These are phyloP conservation scores for Nibea albiflora DNA, from an alignment of 2,113 vertebrate genomes.

Conservation along the genomic window DNA sequence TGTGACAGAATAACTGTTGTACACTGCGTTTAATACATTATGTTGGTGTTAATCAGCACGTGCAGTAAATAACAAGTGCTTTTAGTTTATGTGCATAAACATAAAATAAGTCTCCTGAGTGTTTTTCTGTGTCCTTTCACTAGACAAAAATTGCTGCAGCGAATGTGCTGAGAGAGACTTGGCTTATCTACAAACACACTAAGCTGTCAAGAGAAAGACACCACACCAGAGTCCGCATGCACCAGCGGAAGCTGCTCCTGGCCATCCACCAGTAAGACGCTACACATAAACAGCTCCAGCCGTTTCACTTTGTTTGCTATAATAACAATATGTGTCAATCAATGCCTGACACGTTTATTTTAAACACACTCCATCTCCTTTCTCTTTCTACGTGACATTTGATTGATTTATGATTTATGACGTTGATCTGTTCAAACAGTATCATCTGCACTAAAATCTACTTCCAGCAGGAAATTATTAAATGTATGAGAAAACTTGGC, in stretches of 20 bases:
- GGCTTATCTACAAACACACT: conserved; percentile 98
- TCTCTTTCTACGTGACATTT: too few relatives aligned
- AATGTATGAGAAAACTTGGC: neutral
- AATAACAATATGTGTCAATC: neutral
- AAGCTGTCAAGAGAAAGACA: conserved; percentile 93
- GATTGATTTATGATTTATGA: neutral
- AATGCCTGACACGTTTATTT: neutral
- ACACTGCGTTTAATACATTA: neutral
- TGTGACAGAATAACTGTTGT: neutral
- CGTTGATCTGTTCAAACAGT: neutral
- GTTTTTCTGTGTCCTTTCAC: conserved; percentile 44
- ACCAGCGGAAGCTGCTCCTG: conserved; percentile 98
- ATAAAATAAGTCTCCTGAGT: conserved; percentile 29
- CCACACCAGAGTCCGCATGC: conserved; percentile 92
- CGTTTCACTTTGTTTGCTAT: neutral
- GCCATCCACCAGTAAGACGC: conserved; percentile 96
- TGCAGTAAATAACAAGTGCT: conserved; percentile 32
- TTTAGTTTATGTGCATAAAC: conserved; percentile 33
- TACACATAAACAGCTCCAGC: neutral
- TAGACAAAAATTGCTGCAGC: conserved; percentile 97
- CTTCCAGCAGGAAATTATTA: neutral
- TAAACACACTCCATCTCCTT: too few relatives aligned
- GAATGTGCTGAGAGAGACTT: conserved; percentile 98
- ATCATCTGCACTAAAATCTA: neutral
- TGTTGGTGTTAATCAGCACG: conserved; percentile 18